phyloP scores from a whole-genome alignment of 2,113 vertebrate genomes.

The Heptranchias perlo region DNA sequence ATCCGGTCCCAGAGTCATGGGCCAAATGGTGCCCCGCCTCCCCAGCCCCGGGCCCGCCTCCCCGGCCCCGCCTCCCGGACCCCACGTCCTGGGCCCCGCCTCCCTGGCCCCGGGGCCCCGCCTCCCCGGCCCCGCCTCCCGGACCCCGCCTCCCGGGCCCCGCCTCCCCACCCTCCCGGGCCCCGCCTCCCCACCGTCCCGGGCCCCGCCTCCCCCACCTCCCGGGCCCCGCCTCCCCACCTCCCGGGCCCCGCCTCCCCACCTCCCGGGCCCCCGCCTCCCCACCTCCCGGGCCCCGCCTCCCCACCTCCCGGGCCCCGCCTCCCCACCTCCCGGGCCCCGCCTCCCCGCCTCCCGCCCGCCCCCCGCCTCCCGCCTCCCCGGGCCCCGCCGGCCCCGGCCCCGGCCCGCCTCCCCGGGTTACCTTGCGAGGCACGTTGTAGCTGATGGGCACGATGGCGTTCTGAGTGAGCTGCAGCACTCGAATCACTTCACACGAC shows the following conservation, averaged over 20 bases:
- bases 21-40: background rate
- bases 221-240: background rate
- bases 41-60: background rate
- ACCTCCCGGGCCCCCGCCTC: too few relatives aligned
- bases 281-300: too few relatives aligned
- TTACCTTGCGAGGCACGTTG: slow-evolving; percentile 86
- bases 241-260: background rate
- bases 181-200: background rate
- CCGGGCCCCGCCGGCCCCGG: background rate
- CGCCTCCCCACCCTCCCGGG: too few relatives aligned
- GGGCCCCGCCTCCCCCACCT: background rate
- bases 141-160: background rate
- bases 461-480: slow-evolving; percentile 78
- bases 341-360: background rate
- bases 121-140: background rate
- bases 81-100: too few relatives aligned
- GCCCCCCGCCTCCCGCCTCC: background rate
- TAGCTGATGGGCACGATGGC: slow-evolving; percentile 80
- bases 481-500: slow-evolving; percentile 78
- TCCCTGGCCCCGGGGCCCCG: too few relatives aligned
- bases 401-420: background rate
- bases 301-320: too few relatives aligned
- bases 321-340: too few relatives aligned
- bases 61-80: too few relatives aligned
- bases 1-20: background rate